These are phyloP conservation scores for Cirrhinus molitorella DNA, from an alignment of 2,797 vertebrate genomes.

Conservation along the genomic window DNA sequence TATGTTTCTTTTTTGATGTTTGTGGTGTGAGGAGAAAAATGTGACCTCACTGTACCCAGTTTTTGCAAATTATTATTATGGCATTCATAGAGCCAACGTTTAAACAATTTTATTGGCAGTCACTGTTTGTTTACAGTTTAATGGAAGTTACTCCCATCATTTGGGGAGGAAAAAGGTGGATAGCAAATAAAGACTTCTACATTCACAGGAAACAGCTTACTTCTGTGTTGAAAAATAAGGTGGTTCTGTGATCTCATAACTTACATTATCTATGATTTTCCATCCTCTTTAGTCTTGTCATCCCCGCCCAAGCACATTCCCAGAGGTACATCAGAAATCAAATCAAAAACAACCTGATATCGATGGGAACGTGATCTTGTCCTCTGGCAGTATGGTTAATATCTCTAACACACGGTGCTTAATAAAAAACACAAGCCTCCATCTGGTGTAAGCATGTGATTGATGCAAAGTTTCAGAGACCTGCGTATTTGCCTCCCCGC, in stretches of 20 bases:
- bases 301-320: not conserved
- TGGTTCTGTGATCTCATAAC: constrained; percentile 33
- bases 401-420: constrained; percentile 9
- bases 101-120: not conserved
- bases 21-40: not conserved
- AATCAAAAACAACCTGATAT: constrained; percentile 20
- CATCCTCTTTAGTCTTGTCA: constrained; percentile 7
- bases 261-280: constrained; percentile 12
- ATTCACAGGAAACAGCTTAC: constrained; percentile 5
- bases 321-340: constrained; percentile 16
- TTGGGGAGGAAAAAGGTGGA: constrained; percentile 8
- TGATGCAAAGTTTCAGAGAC: constrained; percentile 38
- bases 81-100: not conserved
- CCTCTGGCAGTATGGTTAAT: constrained; percentile 25
- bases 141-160: not conserved
- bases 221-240: not conserved
- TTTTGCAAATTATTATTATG: not conserved
- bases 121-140: not conserved
- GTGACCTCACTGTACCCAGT: not conserved
- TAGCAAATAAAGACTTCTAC: not conserved
- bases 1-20: not conserved
- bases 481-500: not conserved
- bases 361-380: constrained; percentile 10
- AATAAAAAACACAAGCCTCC: constrained; percentile 28
- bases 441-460: constrained; percentile 46